Evolutionary conservation across 2,888 invertebrate species (phyloP).

Genomic region (Caenorhabditis macrosperma): DNA sequence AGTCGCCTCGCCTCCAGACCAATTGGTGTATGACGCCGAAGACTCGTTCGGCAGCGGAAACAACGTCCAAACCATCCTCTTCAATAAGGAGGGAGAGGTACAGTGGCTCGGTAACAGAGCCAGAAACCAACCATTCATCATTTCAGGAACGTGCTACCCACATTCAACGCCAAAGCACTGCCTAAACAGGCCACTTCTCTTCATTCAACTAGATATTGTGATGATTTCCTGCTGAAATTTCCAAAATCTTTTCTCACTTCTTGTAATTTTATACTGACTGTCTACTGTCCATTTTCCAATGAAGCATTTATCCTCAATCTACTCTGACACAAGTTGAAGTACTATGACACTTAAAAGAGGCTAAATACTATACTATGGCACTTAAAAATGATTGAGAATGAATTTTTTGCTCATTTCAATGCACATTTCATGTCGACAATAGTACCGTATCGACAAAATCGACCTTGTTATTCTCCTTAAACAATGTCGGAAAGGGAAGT

Average conservation of each 20-base stretch:
- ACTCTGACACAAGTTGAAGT: too few species aligned
- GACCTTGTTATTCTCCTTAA: too few species aligned
- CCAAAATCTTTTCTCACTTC: constrained; percentile 42
- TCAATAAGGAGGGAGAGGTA: constrained; percentile 79
- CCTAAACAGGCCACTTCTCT: constrained; percentile 55
- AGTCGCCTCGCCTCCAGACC: constrained; percentile 74
- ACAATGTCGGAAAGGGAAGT: too few species aligned
- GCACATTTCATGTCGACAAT: too few species aligned
- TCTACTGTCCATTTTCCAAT: constrained; percentile 26
- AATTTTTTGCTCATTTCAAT: too few species aligned
- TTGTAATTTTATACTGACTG: constrained; percentile 39
- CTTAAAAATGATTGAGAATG: too few species aligned
- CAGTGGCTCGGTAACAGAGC: background rate
- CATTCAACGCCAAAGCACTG: constrained; percentile 74
- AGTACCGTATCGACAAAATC: too few species aligned
- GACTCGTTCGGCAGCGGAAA: constrained; percentile 77
- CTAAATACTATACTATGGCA: too few species aligned
- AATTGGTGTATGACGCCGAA: constrained; percentile 75
- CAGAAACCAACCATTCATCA: background rate
- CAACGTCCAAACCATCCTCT: constrained; percentile 79
- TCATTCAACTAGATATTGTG: constrained; percentile 42
- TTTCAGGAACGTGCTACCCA: constrained; percentile 79
- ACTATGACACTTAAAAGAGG: too few species aligned
- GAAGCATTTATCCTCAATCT: constrained; percentile 11
- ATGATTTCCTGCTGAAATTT: constrained; percentile 40